These are phyloP conservation scores for Lithophane semibrunnea DNA, from an alignment of 2,888 invertebrate species.

Conservation along the genomic window DNA sequence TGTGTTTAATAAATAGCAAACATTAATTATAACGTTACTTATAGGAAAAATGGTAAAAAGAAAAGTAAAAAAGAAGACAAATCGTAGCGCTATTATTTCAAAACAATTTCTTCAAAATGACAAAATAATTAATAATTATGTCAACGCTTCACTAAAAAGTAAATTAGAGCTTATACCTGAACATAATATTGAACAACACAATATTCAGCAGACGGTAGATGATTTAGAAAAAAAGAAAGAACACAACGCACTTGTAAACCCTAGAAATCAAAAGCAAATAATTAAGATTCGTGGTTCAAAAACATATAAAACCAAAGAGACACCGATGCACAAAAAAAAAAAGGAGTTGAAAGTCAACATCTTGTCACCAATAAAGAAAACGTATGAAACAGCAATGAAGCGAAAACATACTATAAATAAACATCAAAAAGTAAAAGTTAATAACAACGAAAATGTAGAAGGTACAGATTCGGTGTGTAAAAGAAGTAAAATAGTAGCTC, in stretches of 20 bases:
- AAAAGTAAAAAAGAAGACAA: slow-evolving; percentile 70
- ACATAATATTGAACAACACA: not conserved
- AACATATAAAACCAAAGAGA: slow-evolving; percentile 23
- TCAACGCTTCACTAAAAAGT: slow-evolving; percentile 14
- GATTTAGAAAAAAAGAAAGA: not conserved
- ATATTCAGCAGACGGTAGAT: not conserved
- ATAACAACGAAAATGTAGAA: slow-evolving; percentile 52
- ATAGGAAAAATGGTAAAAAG: slow-evolving; percentile 80
- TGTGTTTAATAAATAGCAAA: not conserved
- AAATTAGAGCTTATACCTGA: not conserved
- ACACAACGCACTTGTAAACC: not conserved
- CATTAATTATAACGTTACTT: slow-evolving; percentile 26
- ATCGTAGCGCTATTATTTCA: slow-evolving; percentile 20
- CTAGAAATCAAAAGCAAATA: not conserved
- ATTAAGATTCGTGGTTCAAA: not conserved
- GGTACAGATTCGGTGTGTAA: slow-evolving; percentile 36
- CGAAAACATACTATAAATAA: slow-evolving; percentile 59
- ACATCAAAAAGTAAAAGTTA: slow-evolving; percentile 56
- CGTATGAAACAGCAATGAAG: slow-evolving; percentile 51
- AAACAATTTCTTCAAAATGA: slow-evolving; percentile 20
- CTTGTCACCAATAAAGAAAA: slow-evolving; percentile 40
- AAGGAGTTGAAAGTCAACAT: slow-evolving; percentile 16
- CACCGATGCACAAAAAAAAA: slow-evolving; percentile 18
- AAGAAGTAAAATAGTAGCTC: slow-evolving; percentile 45
- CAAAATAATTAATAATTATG: slow-evolving; percentile 9